Conservation (phyloP, 2,113 vertebrate species). For the Microcebus ravelobensis region DNA sequence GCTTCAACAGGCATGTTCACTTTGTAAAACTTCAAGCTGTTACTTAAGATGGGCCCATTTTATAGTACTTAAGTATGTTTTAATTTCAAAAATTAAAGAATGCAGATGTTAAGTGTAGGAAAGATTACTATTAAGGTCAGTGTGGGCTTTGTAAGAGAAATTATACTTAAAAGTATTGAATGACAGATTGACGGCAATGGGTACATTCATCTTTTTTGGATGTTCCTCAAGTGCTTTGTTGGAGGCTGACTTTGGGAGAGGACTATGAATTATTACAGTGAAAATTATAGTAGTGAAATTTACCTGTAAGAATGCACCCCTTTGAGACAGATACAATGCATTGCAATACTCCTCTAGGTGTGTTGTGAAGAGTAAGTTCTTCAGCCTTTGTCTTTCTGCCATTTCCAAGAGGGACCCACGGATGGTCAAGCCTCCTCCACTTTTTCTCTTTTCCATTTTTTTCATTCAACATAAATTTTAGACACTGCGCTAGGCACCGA, state of each 20-base stretch:
- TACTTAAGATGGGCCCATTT: background rate
- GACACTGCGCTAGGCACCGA: background rate
- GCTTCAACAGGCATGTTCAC: background rate
- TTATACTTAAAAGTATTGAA: background rate
- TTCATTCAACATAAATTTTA: background rate
- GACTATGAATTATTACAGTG: background rate
- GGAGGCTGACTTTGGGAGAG: background rate
- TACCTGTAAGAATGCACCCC: background rate
- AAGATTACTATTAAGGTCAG: background rate
- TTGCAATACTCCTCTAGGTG: background rate
- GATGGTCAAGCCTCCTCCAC: background rate
- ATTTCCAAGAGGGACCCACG: background rate
- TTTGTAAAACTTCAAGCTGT: background rate
- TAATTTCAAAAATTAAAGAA: background rate
- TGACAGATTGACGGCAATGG: background rate
- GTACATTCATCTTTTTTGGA: background rate
- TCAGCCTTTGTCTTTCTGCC: background rate
- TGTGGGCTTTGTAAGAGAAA: background rate
- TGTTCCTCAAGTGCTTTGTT: background rate
- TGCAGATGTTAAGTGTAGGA: background rate
- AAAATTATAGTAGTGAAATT: background rate
- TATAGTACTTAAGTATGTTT: background rate
- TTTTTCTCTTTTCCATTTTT: background rate
- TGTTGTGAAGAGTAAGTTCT: background rate
- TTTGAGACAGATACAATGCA: background rate